These are phyloP conservation scores for Rafetus swinhoei DNA, from an alignment of 2,113 vertebrate genomes.

Conservation along the genomic window DNA sequence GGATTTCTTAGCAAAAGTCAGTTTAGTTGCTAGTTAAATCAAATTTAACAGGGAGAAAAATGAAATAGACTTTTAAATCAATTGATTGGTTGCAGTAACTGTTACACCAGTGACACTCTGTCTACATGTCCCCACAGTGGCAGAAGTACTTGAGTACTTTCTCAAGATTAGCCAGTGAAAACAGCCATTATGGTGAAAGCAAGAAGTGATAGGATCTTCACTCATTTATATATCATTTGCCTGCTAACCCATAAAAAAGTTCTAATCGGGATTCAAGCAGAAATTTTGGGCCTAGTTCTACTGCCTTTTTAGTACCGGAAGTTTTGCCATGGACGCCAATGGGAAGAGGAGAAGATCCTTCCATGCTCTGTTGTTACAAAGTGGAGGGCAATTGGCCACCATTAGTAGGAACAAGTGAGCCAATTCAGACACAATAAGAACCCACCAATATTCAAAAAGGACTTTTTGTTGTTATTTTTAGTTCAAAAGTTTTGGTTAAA, in stretches of 20 bases:
- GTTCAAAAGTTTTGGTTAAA: neutral
- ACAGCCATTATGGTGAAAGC: neutral
- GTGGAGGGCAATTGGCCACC: neutral
- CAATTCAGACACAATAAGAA: neutral
- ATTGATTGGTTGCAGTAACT: neutral
- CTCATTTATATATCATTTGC: neutral
- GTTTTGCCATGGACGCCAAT: neutral
- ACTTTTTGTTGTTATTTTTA: neutral
- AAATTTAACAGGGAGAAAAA: neutral
- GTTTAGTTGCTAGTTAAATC: neutral
- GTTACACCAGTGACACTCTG: neutral
- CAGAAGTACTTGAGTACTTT: neutral
- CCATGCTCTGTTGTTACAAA: neutral
- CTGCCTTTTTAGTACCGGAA: neutral
- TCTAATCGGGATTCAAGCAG: slow-evolving; percentile 18
- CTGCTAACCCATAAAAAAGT: neutral
- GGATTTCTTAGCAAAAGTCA: neutral
- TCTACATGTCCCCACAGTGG: neutral
- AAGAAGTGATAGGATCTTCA: slow-evolving; percentile 9
- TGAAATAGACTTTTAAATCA: accelerated
- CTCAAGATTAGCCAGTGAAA: slow-evolving; percentile 2
- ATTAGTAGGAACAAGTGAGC: neutral
- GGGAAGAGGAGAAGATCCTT: neutral
- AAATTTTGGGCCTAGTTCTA: neutral
- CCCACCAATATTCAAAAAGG: neutral